A percentile compares a stretch with the other conserved stretches of the same genome.
phyloP scores from a whole-genome alignment of 2,797 vertebrate species.

The Petrocephalus sullivani region DNA sequence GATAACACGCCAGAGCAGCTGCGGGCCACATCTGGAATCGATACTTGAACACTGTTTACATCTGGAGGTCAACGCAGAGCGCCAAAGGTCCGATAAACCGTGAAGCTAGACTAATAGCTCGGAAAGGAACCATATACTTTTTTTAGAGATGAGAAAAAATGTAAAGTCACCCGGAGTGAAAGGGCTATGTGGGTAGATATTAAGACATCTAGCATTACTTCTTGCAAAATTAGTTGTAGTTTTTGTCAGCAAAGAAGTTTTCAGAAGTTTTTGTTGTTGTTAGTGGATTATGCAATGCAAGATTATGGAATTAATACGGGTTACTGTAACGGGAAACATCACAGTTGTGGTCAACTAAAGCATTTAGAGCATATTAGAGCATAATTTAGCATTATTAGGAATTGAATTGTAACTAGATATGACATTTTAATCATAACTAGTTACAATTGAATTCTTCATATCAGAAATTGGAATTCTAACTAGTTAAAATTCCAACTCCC shows the following conservation, averaged over 20 bases:
- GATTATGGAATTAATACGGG: not conserved
- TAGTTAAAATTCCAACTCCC: no score
- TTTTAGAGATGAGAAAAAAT: not conserved
- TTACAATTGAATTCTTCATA: no score
- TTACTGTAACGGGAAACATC: not conserved
- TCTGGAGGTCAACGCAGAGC: not conserved
- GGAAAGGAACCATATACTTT: not conserved
- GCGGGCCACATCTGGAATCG: not conserved
- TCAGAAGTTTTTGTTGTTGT: not conserved
- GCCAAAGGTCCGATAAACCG: not conserved
- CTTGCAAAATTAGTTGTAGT: not conserved
- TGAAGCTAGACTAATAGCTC: not conserved
- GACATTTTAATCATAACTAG: no score
- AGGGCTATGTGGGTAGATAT: not conserved
- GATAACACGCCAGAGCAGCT: not conserved
- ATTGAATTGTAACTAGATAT: no score
- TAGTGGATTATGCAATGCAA: not conserved
- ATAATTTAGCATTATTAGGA: no score
- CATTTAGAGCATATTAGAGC: not conserved
- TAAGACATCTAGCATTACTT: not conserved
- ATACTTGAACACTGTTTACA: not conserved
- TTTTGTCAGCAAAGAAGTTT: not conserved
- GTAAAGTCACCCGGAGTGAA: not conserved
- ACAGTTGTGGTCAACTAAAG: not conserved
- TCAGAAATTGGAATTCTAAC: no score